phyloP scores from a whole-genome alignment of 2,113 vertebrate genomes.

The Falco punctatus region DNA sequence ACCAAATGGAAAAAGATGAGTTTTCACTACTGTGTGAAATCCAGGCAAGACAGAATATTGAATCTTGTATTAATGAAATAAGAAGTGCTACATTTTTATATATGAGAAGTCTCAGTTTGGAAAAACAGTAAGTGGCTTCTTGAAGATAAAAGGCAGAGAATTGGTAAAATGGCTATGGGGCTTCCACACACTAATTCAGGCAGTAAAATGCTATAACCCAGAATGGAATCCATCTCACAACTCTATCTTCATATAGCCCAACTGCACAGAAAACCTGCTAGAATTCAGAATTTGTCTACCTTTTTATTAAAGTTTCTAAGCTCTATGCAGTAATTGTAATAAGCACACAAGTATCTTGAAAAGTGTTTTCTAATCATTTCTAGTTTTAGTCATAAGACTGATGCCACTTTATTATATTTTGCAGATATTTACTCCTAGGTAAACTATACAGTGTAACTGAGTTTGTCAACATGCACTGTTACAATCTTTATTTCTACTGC shows the following conservation, averaged over 20 bases:
- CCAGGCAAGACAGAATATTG: neutral
- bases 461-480: neutral
- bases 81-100: neutral
- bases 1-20: neutral
- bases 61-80: neutral
- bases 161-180: neutral
- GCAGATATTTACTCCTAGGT: neutral
- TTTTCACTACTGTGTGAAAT: neutral
- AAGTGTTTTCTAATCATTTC: neutral
- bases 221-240: neutral
- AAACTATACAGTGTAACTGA: neutral
- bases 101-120: neutral
- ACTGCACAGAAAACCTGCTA: neutral
- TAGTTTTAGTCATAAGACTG: neutral
- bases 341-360: neutral
- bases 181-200: neutral
- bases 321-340: neutral
- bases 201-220: neutral
- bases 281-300: neutral
- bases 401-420: neutral
- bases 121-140: neutral
- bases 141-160: constrained; percentile 20
- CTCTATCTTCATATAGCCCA: neutral
- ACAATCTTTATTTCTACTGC: neutral
- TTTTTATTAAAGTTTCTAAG: neutral